Base-by-base conservation (phyloP, 2,888 invertebrate genomes). In the Mythimna ferrago region DNA sequence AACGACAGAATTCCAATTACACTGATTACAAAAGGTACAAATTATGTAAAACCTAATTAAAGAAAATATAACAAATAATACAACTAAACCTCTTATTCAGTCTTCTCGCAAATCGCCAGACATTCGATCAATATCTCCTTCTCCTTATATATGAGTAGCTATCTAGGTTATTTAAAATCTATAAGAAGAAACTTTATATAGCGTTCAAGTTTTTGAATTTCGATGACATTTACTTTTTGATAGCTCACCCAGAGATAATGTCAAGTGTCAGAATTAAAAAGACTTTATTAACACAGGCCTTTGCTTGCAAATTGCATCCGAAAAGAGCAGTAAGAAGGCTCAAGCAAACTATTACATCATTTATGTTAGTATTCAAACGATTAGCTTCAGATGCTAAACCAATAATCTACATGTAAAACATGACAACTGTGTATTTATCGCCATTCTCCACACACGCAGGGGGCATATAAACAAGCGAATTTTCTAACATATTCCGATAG, bases 401-500 rank as follows among this genome's bases (percentile, higher is more conserved):
- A 44, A 68, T 73, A 82, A 79, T 81, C 82, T 73, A 60, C 60
- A 81, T 66, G 82, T 82, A 53, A 65, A 79, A 79, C 80, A 67
- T 79, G 80, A 73, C 83, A 73, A 44, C 61, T 66, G 57, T 11
- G 51, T 82, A 81, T 81, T 81, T 81, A 81, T 79, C 80, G 65
- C 61, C 73, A 41, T 66, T 82, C 80, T 48, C 58, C 10, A 38
- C 32, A 71, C 62, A 81, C 73, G 80, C 74, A 54, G 11, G 26
- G 32, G 21, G 73, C 73, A 71, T 81, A 61, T 44, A 64, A 78
- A 81, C 57, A 65, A 51, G 64, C 57, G 7, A 38, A 76, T 77
- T 51, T 71, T 67, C 57, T 79, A 81, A 67, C 70, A 58, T 76
- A 76, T 77, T 76, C 35, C 35, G 67, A 64, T 57, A 76, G 53